These are phyloP conservation scores for Sciurus niger DNA, from an alignment of 2,113 vertebrate genomes.

Conservation along the genomic window DNA sequence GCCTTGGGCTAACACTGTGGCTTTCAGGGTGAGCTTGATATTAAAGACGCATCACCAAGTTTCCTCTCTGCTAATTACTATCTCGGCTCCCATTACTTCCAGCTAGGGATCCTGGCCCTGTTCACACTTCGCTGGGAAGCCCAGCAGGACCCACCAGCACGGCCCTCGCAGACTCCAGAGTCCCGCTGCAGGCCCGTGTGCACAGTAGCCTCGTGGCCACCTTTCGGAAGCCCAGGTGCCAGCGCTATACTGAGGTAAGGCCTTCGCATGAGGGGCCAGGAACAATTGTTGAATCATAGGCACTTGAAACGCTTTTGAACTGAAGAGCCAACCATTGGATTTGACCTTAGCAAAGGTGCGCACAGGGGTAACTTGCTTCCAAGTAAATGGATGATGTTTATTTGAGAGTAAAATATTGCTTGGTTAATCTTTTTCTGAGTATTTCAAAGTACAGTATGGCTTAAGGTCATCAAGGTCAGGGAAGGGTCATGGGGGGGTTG, in stretches of 20 bases:
- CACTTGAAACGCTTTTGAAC: neutral
- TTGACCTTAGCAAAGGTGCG: neutral
- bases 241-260: constrained; percentile 77
- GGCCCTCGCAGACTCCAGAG: neutral
- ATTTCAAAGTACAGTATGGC: neutral
- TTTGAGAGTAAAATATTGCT: constrained; percentile 14
- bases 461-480: neutral
- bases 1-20: constrained; percentile 45
- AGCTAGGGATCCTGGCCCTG: constrained; percentile 61
- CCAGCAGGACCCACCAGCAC: neutral
- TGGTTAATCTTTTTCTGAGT: neutral
- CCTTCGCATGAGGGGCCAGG: neutral
- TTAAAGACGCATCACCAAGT: constrained; percentile 63
- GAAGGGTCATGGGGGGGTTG: neutral
- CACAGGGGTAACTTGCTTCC: neutral
- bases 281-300: neutral
- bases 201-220: constrained; percentile 67
- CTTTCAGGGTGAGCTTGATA: constrained; percentile 54
- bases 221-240: constrained; percentile 69
- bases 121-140: constrained; percentile 54
- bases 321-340: neutral
- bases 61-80: constrained; percentile 76
- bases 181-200: neutral
- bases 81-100: constrained; percentile 70
- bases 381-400: neutral